Evolutionary conservation across 2,888 invertebrate species (phyloP), one percentile per base, ranked within the genome.

Genomic region (Catonia carolina): DNA sequence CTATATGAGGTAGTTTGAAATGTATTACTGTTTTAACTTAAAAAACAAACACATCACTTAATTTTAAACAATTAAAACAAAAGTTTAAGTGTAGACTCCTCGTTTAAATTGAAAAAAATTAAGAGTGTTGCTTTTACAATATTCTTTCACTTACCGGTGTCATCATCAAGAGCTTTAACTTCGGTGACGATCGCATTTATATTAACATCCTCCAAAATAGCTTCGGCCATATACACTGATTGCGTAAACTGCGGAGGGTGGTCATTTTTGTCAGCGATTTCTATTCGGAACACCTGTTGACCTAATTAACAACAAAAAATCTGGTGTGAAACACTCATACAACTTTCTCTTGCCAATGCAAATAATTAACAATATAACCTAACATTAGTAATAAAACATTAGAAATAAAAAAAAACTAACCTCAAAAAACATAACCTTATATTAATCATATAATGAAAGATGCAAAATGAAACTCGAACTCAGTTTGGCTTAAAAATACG

Each of bases 221-320:
- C 81, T 64, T 85, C 83, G 0, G 87, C 86, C 15, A 83, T 77
- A 70, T 89, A 90, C 5, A 81, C 77, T 1, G 78, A 73, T 68
- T 86, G 79, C n/a, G 84, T 84, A 70, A 98, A 98, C 66, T 82
- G 82, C 0, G 98, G 98, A 17, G 85, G 81, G 72, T 98, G 97
- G 72, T 98, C 98, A 72, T 98, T 98, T 70, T 90, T 90, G 74
- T 98, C 98, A 18, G 90, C 92, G 41, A 98, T 94, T 69, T 86
- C 86, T 66, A 97, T 92, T 64, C 86, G 81, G 69, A 95, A 91
- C 53, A 86, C 86, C 73, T 91, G 90, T 65, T 85, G 82, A 2
- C 81, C 83, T 70, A 75, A 33, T 23, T 10, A 37, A 17, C n/a
- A 56, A 45, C n/a, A n/a, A n/a, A n/a, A n/a, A n/a, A n/a, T n/a